These are phyloP conservation scores for Charaxes varanes DNA, from an alignment of 1,140 invertebrate species.

Conservation along the genomic window DNA sequence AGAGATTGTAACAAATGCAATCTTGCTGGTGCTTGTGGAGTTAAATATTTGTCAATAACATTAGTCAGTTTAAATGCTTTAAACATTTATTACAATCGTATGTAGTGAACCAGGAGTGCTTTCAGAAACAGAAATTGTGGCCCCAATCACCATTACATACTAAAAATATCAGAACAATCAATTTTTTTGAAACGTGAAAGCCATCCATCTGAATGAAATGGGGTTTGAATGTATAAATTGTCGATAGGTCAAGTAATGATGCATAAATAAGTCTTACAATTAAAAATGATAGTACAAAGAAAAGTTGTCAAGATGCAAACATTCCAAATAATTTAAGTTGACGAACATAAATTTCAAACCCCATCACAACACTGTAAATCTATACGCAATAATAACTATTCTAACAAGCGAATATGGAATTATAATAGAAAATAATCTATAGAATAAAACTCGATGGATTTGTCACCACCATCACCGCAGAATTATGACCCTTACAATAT, in stretches of 20 bases:
- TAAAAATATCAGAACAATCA: slow-evolving; percentile 20
- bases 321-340: slow-evolving; percentile 61
- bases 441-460: slow-evolving; percentile 30
- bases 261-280: slow-evolving; percentile 51
- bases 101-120: slow-evolving; percentile 61
- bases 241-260: slow-evolving; percentile 50
- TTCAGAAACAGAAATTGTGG: slow-evolving; percentile 60
- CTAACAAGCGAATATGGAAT: slow-evolving; percentile 32
- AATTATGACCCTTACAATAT: slow-evolving; percentile 15
- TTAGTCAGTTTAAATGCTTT: slow-evolving; percentile 5
- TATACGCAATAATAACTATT: too few relatives aligned
- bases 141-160: slow-evolving; percentile 60
- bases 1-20: slow-evolving; percentile 56
- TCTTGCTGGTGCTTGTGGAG: slow-evolving; percentile 23
- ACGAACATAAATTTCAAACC: slow-evolving; percentile 71
- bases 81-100: slow-evolving; percentile 57
- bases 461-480: slow-evolving; percentile 50
- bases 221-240: slow-evolving; percentile 65
- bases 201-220: slow-evolving; percentile 67
- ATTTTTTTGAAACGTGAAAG: slow-evolving; percentile 43
- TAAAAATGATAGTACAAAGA: slow-evolving; percentile 46
- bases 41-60: slow-evolving; percentile 7
- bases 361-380: slow-evolving; percentile 58
- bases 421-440: slow-evolving; percentile 31
- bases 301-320: slow-evolving; percentile 74